Evolutionary conservation across 2,113 vertebrate species (phyloP), one percentile per base, ranked within the genome.

Genomic region (Upupa epops): DNA sequence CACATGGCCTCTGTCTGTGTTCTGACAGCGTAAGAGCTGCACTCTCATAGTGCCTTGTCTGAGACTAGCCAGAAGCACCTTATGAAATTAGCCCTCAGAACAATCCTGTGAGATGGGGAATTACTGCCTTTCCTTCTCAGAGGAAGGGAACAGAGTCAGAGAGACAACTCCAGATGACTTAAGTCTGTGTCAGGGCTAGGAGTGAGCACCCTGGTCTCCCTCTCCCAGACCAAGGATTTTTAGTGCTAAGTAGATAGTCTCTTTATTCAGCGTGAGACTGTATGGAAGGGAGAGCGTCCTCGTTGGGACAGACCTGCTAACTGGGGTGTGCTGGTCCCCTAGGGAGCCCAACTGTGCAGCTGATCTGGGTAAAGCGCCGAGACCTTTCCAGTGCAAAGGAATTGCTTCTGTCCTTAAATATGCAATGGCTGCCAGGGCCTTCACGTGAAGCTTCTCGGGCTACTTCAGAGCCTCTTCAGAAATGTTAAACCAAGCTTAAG

Each of bases 21-120:
- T 65, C 84, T 90, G 94, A 78, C 69, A 4, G 52, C 48, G 6
- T 20, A 42, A 73, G 45, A 52, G 83, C 76, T 85, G 96, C 88
- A 88, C 94, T 96, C 92, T 64, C 52, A 22, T 21, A 95, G 83
- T 95, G 92, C 87, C 94, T 96, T 97, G 88, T 75, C 71, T 88
- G 90, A 91, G 90, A 93, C 70, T 90, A 64, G 91, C 72, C 79
- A 87, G 90, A 95, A 89, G 89, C 93, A 95, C 94, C 93, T 94
- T 95, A 92, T 9, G 73, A 88, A 83, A 76, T 84, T 68, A 88
- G 88, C 78, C 78, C 86, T 95, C 92, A 71, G 65, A 93, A 64
- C 83, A 85, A 64, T 45, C 45, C 87, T 59, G 61, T 2, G 11
- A 68, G 79, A 73, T 4, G 10, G 58, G 69, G 79, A 22, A 32